A percentile compares a stretch with the other conserved stretches of the same genome.
These are phyloP conservation scores for Muricea muricata DNA, from an alignment of 92 coral and sea anemone species.

Conservation along the genomic window DNA sequence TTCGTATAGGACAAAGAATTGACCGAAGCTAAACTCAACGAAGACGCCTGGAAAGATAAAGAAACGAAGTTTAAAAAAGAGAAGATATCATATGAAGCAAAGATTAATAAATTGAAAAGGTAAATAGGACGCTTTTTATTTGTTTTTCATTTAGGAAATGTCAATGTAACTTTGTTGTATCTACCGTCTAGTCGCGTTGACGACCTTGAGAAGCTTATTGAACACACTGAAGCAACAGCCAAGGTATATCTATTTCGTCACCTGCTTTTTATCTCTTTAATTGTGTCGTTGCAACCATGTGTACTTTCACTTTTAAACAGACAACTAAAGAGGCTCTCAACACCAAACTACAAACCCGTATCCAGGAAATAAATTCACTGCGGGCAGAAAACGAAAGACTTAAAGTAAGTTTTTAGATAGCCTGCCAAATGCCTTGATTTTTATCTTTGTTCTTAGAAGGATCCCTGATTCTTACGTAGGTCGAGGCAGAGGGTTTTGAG, in stretches of 20 bases:
- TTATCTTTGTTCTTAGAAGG: background rate
- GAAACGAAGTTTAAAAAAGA: conserved; percentile 1
- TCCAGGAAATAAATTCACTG: conserved; percentile 86
- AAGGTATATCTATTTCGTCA: conserved; percentile 77
- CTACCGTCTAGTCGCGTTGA: conserved; percentile 75
- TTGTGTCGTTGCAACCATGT: too few relatives aligned
- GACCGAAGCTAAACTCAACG: conserved; percentile 53
- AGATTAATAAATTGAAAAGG: conserved; percentile 19
- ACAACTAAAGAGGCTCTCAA: conserved; percentile 80
- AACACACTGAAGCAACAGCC: conserved; percentile 81
- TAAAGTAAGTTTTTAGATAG: conserved; percentile 65
- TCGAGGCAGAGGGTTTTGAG: conserved; percentile 90
- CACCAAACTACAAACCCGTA: conserved; percentile 86
- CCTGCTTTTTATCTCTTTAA: background rate
- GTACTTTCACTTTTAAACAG: too few relatives aligned
- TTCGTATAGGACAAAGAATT: conserved; percentile 34
- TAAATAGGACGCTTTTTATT: background rate
- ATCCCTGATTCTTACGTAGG: conserved; percentile 44
- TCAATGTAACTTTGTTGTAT: conserved; percentile 1
- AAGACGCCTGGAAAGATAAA: conserved; percentile 51
- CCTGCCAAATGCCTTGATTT: background rate
- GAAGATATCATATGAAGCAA: conserved; percentile 19
- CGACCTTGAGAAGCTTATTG: conserved; percentile 86
- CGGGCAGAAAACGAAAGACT: conserved; percentile 91
- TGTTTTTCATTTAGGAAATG: too few relatives aligned